Percentiles rank a stretch among this genome's conserved stretches.
Evolutionary conservation across 1,140 invertebrate species (phyloP).

Genomic region (Polypedilum pembai): DNA sequence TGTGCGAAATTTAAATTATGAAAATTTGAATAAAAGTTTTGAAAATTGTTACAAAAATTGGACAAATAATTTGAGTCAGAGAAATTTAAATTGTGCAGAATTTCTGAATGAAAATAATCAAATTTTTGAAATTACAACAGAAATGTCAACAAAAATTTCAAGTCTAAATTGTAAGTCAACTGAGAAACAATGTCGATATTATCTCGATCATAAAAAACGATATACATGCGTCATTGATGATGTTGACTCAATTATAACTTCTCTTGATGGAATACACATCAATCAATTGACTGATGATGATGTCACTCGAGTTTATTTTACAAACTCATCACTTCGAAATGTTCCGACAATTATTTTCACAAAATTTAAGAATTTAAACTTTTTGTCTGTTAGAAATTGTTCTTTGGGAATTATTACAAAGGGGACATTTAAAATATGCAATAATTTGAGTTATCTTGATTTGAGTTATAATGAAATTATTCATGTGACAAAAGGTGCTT

Average conservation of each 20-base stretch:
- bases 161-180: background rate
- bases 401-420: background rate
- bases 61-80: background rate
- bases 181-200: background rate
- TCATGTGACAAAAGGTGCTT: background rate
- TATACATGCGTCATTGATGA: background rate
- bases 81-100: background rate
- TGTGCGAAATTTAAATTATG: no score
- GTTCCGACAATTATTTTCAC: background rate
- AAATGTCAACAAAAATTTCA: no score
- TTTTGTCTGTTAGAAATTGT: background rate
- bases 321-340: background rate
- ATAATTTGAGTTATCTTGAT: background rate
- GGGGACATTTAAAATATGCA: background rate
- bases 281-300: background rate
- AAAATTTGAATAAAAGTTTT: no score
- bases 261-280: background rate
- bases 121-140: background rate
- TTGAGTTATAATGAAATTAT: background rate
- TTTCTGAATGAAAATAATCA: background rate
- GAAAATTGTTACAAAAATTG: background rate
- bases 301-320: background rate
- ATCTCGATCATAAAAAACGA: background rate
- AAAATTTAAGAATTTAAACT: background rate
- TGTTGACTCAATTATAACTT: background rate